These are phyloP conservation scores for Lepidonotus clava DNA, from an alignment of 2,888 invertebrate genomes.

Conservation along the genomic window DNA sequence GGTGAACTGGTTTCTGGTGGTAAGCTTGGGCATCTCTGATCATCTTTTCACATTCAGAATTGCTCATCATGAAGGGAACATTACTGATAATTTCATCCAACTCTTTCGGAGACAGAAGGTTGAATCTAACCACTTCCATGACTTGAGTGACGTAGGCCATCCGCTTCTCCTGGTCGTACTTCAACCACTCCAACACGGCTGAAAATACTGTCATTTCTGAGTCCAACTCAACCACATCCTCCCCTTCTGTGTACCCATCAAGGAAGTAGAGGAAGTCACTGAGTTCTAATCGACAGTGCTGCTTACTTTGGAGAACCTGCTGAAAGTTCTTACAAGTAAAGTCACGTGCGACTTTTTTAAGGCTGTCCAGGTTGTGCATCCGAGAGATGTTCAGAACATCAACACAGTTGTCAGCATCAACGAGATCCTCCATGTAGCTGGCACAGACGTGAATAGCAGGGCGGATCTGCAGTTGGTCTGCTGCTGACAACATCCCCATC, in stretches of 20 bases:
- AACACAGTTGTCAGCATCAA: slow-evolving; percentile 11
- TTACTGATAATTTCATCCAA: neutral
- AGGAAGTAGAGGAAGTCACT: slow-evolving; percentile 33
- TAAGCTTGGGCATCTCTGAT: neutral
- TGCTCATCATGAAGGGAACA: neutral
- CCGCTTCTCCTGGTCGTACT: neutral
- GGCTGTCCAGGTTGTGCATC: neutral
- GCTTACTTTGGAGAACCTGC: neutral
- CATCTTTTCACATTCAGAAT: neutral
- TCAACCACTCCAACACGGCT: slow-evolving; percentile 20
- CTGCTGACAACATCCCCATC: neutral
- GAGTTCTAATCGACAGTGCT: neutral
- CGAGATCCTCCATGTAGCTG: neutral
- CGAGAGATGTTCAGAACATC: slow-evolving; percentile 3
- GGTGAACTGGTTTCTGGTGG: neutral
- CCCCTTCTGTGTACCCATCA: neutral
- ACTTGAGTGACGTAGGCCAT: neutral
- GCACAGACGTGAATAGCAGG: neutral
- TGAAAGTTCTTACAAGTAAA: slow-evolving; percentile 12
- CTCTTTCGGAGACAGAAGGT: neutral
- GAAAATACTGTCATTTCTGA: slow-evolving; percentile 3
- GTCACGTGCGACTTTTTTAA: neutral
- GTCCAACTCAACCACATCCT: neutral
- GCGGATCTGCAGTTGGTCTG: neutral
- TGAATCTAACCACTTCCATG: slow-evolving; percentile 8